These are phyloP conservation scores for Nothocercus nigrocapillus DNA, from an alignment of 2,113 vertebrate species.

Conservation along the genomic window DNA sequence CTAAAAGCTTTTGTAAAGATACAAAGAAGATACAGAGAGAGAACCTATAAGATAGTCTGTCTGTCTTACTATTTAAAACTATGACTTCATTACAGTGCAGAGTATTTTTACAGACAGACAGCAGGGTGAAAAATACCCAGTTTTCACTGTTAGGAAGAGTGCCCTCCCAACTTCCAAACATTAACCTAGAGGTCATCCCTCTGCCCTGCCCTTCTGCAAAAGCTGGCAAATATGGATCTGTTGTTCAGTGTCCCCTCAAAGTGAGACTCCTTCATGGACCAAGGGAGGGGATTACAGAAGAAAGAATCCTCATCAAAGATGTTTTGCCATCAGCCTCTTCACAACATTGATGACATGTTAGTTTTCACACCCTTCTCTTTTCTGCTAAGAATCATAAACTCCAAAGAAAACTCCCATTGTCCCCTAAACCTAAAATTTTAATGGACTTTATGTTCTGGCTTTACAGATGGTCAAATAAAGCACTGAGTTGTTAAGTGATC, in stretches of 20 bases:
- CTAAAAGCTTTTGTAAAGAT: conserved; percentile 44
- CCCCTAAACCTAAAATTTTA: not conserved
- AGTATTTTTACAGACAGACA: not conserved
- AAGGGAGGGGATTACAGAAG: not conserved
- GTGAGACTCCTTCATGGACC: not conserved
- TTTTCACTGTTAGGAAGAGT: not conserved
- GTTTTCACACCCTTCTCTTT: not conserved
- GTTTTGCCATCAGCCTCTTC: not conserved
- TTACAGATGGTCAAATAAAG: not conserved
- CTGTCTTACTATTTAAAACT: conserved; percentile 46
- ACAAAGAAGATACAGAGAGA: not conserved
- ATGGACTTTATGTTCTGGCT: not conserved
- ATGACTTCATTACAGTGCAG: not conserved
- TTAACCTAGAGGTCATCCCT: not conserved
- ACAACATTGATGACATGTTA: not conserved
- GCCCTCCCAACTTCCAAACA: not conserved
- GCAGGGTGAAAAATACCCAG: not conserved
- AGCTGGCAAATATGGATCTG: not conserved
- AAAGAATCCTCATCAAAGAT: not conserved
- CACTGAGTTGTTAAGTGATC: not conserved
- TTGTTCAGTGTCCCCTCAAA: not conserved
- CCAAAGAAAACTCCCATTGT: not conserved
- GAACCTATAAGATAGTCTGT: not conserved
- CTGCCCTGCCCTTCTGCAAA: not conserved
- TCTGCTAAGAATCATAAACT: not conserved